phyloP scores from a whole-genome alignment of 2,888 invertebrate species.

The Arenicola marina region DNA sequence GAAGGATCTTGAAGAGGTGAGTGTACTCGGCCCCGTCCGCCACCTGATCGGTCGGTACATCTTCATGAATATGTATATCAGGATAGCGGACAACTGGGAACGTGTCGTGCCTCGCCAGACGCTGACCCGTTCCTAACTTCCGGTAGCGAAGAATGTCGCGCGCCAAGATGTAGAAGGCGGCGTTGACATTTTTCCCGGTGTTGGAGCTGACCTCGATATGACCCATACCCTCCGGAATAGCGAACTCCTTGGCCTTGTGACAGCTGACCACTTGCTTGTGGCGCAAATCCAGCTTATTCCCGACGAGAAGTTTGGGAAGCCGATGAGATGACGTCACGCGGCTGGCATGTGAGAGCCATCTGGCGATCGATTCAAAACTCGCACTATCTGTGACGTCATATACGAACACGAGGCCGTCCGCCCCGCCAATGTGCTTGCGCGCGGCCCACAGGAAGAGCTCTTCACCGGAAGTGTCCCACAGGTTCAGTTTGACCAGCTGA shows the following conservation, averaged over 20 bases:
- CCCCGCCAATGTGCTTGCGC: constrained; percentile 13
- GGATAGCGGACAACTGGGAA: constrained; percentile 2
- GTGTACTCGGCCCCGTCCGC: constrained; percentile 21
- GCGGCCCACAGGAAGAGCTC: constrained; percentile 22
- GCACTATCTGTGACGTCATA: constrained; percentile 26
- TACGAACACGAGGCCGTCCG: constrained; percentile 26
- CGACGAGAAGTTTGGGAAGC: constrained; percentile 25
- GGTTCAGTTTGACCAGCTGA: constrained; percentile 10
- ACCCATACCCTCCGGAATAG: constrained; percentile 28
- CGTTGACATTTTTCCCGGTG: constrained; percentile 16
- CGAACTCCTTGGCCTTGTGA: constrained; percentile 25
- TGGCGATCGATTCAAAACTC: constrained; percentile 8
- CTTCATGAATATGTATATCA: constrained; percentile 17
- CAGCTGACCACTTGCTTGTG: constrained; percentile 22
- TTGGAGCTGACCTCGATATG: constrained; percentile 24
- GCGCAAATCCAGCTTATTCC: constrained; percentile 26
- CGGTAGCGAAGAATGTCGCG: constrained; percentile 14
- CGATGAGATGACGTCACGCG: neutral
- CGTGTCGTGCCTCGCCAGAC: neutral
- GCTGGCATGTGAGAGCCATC: constrained; percentile 6
- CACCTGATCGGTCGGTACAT: neutral
- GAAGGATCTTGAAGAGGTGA: constrained; percentile 27
- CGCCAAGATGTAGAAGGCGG: constrained; percentile 20
- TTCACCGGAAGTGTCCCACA: constrained; percentile 29
- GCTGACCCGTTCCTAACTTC: constrained; percentile 13